These are phyloP conservation scores for Acanthurus leucopareius DNA, from an alignment of 2,797 vertebrate genomes.

Conservation along the genomic window DNA sequence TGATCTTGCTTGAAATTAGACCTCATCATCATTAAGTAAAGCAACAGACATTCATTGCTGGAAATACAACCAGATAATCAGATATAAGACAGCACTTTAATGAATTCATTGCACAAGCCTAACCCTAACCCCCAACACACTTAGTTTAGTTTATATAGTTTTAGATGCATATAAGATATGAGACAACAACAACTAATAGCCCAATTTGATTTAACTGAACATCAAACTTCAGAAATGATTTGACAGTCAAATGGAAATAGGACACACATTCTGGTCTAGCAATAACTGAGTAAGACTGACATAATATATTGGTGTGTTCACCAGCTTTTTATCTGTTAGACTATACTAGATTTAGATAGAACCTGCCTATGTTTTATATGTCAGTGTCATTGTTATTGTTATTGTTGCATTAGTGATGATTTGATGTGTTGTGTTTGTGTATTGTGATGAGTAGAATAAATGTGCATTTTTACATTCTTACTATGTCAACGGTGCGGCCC, in stretches of 20 bases:
- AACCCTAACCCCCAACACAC: too few species aligned
- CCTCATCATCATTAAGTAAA: neutral
- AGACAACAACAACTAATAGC: neutral
- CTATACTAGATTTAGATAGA: too few species aligned
- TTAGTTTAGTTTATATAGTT: neutral
- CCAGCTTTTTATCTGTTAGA: too few species aligned
- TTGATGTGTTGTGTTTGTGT: too few species aligned
- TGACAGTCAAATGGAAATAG: neutral
- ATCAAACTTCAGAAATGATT: neutral
- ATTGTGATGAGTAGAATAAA: too few species aligned
- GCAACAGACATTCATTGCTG: neutral
- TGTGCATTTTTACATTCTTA: too few species aligned
- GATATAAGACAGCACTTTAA: neutral
- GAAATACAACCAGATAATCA: neutral
- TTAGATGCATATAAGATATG: neutral
- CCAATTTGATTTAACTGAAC: neutral
- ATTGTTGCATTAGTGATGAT: too few species aligned
- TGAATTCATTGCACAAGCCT: neutral
- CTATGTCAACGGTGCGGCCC: too few species aligned
- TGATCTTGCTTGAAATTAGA: neutral
- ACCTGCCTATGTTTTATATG: too few species aligned
- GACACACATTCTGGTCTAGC: neutral
- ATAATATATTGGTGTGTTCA: too few species aligned
- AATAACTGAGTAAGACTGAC: neutral
- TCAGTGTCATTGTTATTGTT: too few species aligned